Conservation (phyloP, 53 echinoderm and acorn worm species). For the Holothuria scabra region DNA sequence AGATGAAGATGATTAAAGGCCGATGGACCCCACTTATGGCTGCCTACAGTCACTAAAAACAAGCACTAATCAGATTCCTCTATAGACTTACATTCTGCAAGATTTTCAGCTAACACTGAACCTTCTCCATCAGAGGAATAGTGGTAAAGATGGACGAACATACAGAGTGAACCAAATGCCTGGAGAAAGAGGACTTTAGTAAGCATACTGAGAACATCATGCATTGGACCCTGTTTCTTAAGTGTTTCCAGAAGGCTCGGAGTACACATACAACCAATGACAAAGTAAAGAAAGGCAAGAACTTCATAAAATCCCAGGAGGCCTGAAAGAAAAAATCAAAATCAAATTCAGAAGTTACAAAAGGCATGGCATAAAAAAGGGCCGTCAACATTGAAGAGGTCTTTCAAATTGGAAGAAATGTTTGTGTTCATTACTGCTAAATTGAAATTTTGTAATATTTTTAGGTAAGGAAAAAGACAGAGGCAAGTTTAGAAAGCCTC, state of each 20-base stretch:
- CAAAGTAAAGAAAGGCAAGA: conserved; percentile 71
- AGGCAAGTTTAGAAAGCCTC: too few relatives aligned
- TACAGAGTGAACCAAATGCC: conserved; percentile 70
- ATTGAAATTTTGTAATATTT: too few relatives aligned
- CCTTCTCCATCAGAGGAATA: conserved; percentile 79
- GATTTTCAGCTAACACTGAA: conserved; percentile 67
- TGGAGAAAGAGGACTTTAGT: conserved; percentile 80
- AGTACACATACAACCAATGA: conserved; percentile 82
- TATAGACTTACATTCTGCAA: conserved; percentile 76
- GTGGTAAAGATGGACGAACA: conserved; percentile 78
- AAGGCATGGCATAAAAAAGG: too few relatives aligned
- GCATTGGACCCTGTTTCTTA: conserved; percentile 84
- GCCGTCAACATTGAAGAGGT: too few relatives aligned
- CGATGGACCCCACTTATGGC: too few relatives aligned
- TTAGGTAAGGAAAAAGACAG: too few relatives aligned
- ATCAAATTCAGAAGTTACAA: too few relatives aligned
- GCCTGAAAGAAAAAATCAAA: conserved; percentile 49
- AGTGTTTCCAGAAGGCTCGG: conserved; percentile 76
- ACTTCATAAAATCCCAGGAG: conserved; percentile 77
- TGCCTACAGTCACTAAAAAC: too few relatives aligned
- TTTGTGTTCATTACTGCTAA: too few relatives aligned
- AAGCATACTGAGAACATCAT: conserved; percentile 84
- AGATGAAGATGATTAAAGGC: too few relatives aligned
- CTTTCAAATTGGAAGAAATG: too few relatives aligned
- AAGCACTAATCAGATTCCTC: too few relatives aligned